Evolutionary conservation across 1,140 invertebrate species (phyloP), one percentile per base, ranked within the genome.

Genomic region (Pinna nobilis): DNA sequence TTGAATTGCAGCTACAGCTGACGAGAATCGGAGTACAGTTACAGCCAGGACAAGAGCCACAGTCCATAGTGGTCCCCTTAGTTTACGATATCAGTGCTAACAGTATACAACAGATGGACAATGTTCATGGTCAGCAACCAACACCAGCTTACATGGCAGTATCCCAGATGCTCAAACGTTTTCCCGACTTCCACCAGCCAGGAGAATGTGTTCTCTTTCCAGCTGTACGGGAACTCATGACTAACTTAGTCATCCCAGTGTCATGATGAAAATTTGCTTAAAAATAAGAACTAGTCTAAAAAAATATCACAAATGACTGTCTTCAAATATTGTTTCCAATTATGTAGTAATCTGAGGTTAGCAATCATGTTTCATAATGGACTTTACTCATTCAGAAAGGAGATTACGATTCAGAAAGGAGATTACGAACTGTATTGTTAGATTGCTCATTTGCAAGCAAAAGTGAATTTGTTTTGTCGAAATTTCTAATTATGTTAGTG

Each of bases 11-110:
- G 95, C 90, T 97, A 71, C 95, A 96, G 90, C 92, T 98, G 51
- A 96, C 94, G 0, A 91, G 95, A 70, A 92, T 93, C 57, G 93
- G 92, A 23, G 84, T 92, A 9, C 90, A 91, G 20, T 92, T 92
- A 76, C 91, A 91, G 59, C 88, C 91, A 25, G 91, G 90, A 70
- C 90, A 91, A 59, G 95, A 96, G 77, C 93, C 94, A 20, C 93
- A 93, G 9, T 94, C 94, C 4, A 86, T 98, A 28, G 93, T 97
- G 9, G 90, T 98, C 71, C 96, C 96, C 1, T 90, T 98, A 41
- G 93, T 98, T 11, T 97, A 98, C 85, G 96, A 98, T 86, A 92
- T 95, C 49, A 92, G 91, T 75, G 93, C 92, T 20, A 98, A 98
- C 89, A 90, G 94, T 9, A 96, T 96, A 5, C 94, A 95, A 81